A percentile compares a stretch with the other conserved stretches of the same genome.
phyloP scores from a whole-genome alignment of 1,140 invertebrate genomes.

The Sogatella furcifera region DNA sequence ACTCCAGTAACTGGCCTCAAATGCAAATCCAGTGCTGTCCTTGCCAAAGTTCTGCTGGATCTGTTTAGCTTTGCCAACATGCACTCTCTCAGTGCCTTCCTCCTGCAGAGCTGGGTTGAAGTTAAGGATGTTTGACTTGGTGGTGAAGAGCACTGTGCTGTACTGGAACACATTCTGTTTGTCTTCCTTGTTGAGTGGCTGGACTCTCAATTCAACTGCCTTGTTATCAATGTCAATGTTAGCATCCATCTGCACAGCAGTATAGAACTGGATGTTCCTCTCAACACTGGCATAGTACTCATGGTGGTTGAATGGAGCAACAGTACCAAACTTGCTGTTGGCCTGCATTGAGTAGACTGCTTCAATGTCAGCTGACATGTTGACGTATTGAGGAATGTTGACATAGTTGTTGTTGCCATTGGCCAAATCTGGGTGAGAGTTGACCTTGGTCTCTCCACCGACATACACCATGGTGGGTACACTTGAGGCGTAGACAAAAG shows the following conservation, averaged over 20 bases:
- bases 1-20: slow-evolving; percentile 37
- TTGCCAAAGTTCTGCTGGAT: slow-evolving; percentile 19
- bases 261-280: slow-evolving; percentile 40
- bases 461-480: slow-evolving; percentile 37
- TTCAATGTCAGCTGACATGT: slow-evolving; percentile 34
- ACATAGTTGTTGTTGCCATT: slow-evolving; percentile 21
- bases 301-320: slow-evolving; percentile 47
- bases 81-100: background rate
- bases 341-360: slow-evolving; percentile 36
- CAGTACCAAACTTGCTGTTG: slow-evolving; percentile 47
- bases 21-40: slow-evolving; percentile 32
- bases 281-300: slow-evolving; percentile 45
- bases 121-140: slow-evolving; percentile 40
- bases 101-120: background rate
- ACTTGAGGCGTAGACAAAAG: slow-evolving; percentile 46
- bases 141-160: slow-evolving; percentile 46
- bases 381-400: slow-evolving; percentile 29
- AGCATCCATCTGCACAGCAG: slow-evolving; percentile 37
- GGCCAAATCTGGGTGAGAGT: slow-evolving; percentile 29
- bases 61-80: slow-evolving; percentile 1
- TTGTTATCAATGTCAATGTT: slow-evolving; percentile 35
- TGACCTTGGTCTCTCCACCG: slow-evolving; percentile 34
- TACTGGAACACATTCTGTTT: slow-evolving; percentile 40
- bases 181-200: slow-evolving; percentile 31
- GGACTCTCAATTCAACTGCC: slow-evolving; percentile 34